Evolutionary conservation across 2,797 vertebrate species (phyloP).

Genomic region (Poeciliopsis infans): DNA sequence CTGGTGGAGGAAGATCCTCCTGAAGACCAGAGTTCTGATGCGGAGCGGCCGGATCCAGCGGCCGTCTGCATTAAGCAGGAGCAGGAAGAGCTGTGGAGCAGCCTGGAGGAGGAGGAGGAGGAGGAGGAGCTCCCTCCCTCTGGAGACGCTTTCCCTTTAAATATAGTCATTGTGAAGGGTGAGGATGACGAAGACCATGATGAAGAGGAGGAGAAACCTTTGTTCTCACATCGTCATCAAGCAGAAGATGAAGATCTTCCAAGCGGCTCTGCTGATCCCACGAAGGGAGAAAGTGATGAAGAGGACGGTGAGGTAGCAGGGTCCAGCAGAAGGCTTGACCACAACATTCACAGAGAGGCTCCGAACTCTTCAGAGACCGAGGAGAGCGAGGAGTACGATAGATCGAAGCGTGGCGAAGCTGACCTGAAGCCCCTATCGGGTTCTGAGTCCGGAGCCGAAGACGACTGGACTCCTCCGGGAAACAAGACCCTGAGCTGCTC

Average conservation of each 20-base stretch:
- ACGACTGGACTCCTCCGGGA: background rate
- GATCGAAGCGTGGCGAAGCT: background rate
- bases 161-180: slow-evolving; percentile 1
- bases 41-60: background rate
- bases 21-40: background rate
- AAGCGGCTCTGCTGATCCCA: background rate
- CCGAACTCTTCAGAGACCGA: background rate
- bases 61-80: background rate
- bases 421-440: background rate
- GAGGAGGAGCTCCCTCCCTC: background rate
- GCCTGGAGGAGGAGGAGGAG: background rate
- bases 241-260: background rate
- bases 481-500: background rate
- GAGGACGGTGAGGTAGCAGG: background rate
- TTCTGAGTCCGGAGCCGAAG: background rate
- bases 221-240: background rate
- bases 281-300: background rate
- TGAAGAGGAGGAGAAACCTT: background rate
- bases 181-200: background rate
- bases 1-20: background rate
- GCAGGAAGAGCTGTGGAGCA: background rate
- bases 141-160: background rate
- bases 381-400: background rate
- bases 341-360: background rate
- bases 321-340: background rate